phyloP scores from a whole-genome alignment of 2,797 vertebrate species.

The Pachyuromys duprasi region DNA sequence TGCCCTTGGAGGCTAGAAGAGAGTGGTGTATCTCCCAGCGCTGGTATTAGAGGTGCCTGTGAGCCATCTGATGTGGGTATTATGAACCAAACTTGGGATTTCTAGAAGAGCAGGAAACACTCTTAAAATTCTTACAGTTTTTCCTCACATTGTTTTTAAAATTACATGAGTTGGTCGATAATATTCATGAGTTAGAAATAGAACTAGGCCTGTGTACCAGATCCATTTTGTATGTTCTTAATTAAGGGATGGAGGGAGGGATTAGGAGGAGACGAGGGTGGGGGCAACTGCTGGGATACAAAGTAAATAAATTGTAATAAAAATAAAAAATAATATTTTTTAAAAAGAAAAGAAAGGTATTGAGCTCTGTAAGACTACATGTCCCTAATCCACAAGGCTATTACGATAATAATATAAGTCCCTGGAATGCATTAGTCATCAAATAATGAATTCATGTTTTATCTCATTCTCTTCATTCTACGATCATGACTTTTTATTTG shows the following conservation, averaged over 20 bases:
- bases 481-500: slow-evolving; percentile 64
- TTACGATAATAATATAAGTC: slow-evolving; percentile 34
- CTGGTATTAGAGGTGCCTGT: not conserved
- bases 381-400: not conserved
- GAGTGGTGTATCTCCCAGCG: not conserved
- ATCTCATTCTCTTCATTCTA: slow-evolving; percentile 31
- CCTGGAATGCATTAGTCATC: slow-evolving; percentile 10
- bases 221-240: slow-evolving; percentile 30
- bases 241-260: not conserved
- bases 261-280: too few species aligned
- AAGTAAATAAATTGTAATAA: too few species aligned
- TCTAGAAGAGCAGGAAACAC: not conserved
- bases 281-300: too few species aligned
- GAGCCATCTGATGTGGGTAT: not conserved
- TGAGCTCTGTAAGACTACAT: slow-evolving; percentile 27
- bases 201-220: not conserved
- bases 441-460: slow-evolving; percentile 54
- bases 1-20: not conserved
- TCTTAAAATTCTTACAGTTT: not conserved
- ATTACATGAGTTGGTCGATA: not conserved
- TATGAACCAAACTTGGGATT: not conserved
- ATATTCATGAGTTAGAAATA: slow-evolving; percentile 45
- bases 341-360: not conserved
- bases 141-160: slow-evolving; percentile 52
- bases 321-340: too few species aligned